Base-by-base conservation (phyloP, 2,888 invertebrate species). In the Lysandra coridon region DNA sequence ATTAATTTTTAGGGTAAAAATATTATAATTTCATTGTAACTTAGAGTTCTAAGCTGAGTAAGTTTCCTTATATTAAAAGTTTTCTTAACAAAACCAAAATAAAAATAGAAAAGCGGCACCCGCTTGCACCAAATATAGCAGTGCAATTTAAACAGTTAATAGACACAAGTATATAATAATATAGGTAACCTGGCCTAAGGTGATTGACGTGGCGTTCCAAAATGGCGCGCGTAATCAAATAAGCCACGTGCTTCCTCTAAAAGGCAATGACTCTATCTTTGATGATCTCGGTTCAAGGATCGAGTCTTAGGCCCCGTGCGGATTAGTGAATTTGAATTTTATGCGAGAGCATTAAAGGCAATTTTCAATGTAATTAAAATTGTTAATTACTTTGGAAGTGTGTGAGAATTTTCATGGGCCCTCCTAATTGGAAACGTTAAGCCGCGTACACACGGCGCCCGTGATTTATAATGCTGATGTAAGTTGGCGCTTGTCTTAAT, bases 211-310 rank as follows among this genome's bases (percentile, higher is more conserved):
- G 76, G 57, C 57, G 76, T 30, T 30, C 76, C 53, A 76, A 76
- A 76, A 76, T 76, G 76, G 76, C 76, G 76, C 53, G 14, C 49
- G 76, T 76, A 76, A 76, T 76, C 76, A 76, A 76, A 76, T 78
- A 78, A 23, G 78, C 79, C 82, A 83, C 83, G 82, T 85, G 83
- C 82, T 81, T 83, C 81, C 82, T 82, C 81, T 79, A 82, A 82
- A 84, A 88, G 87, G 82, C 87, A 84, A 86, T 88, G 88, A 88
- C 88, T 86, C 84, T 81, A 84, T 85, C 85, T 86, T 83, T 84
- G 83, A 86, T 85, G 83, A 84, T 83, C 84, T 83, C 80, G 84
- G 85, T 86, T 85, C 85, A 87, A 85, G 85, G 86, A 85, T 86
- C 84, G 85, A 83, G 82, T 83, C 83, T 83, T 83, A 83, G 84